Base-by-base conservation (phyloP, 1,140 invertebrate genomes). In the Nebria ingens region DNA sequence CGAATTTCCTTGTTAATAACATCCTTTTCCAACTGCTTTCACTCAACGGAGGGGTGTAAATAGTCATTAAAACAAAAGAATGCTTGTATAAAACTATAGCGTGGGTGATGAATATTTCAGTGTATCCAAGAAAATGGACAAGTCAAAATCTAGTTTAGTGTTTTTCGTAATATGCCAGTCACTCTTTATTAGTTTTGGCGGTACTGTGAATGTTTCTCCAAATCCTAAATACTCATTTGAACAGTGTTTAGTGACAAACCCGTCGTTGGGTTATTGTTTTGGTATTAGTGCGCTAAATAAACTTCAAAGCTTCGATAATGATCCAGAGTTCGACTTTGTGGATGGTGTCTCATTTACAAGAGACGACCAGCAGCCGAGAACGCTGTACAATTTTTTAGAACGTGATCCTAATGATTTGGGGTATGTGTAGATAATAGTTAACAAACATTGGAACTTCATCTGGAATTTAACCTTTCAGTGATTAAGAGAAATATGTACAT, bases 321-420 rank as follows among this genome's bases (percentile, higher is more conserved):
- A 74, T 0, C 80, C 85, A 2, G 74, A 80, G 38, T 79, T 86
- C 53, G 78, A 79, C 62, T 76, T 87, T 50, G 76, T 76, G 4
- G 76, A 74, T 45, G 81, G 80, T 19, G 70, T 84, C 11, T 73
- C 73, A 19, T 73, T 82, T 53, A 72, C 76, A 0, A 74, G 75
- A 61, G 76, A 79, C 66, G 79, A 80, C 22, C 73, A 74, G 53
- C 71, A 76, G 55, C 67, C 62, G 62, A 15, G 68, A 59, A 40
- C 76, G 62, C 67, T 77, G 69, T 60, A 73, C 62, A 79, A 76
- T 65, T 79, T 80, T 59, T 70, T 83, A 52, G 83, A 86, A 60
- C 83, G 80, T 54, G 83, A 88, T 71, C 83, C 86, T 0, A 79
- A 81, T 60, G 81, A 85, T 72, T 83, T 85, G 53, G 77, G 82